A percentile compares a stretch with the other conserved stretches of the same genome.
Evolutionary conservation across 2,113 vertebrate genomes (phyloP).

Genomic region (Neodontobutis hainanensis): DNA sequence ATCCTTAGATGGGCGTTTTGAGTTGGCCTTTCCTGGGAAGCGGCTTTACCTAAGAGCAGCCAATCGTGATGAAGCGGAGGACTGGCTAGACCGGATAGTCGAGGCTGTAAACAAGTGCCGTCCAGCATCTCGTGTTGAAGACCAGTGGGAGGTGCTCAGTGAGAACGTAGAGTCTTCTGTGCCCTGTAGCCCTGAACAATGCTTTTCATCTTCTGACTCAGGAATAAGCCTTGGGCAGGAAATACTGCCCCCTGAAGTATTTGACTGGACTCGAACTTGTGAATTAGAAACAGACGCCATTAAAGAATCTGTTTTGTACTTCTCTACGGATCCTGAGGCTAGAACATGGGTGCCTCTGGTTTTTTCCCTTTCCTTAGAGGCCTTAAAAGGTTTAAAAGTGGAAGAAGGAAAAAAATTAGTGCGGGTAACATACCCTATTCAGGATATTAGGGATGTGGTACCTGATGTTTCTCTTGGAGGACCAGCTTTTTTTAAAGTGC

Average conservation of each 20-base stretch:
- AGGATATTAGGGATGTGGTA: conserved; percentile 89
- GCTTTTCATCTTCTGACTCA: not conserved
- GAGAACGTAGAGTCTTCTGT: conserved; percentile 56
- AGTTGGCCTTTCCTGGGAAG: conserved; percentile 86
- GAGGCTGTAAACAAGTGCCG: conserved; percentile 88
- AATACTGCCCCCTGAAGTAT: conserved; percentile 18
- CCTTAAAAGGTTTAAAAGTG: conserved; percentile 84
- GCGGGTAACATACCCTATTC: conserved; percentile 78
- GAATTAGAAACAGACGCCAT: conserved; percentile 86
- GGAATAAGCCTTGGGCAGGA: conserved; percentile 18
- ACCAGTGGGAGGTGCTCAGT: conserved; percentile 74
- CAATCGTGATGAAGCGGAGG: conserved; percentile 87
- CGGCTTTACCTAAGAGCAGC: conserved; percentile 85
- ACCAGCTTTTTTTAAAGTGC: conserved; percentile 88
- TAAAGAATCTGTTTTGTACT: conserved; percentile 88
- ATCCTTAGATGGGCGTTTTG: conserved; percentile 86
- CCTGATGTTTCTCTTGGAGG: conserved; percentile 88
- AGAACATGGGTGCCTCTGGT: conserved; percentile 80
- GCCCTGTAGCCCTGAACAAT: conserved; percentile 36
- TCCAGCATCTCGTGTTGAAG: conserved; percentile 51
- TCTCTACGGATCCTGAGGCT: conserved; percentile 76
- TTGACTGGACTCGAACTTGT: conserved; percentile 78
- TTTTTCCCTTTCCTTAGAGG: conserved; percentile 90
- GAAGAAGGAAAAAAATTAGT: conserved; percentile 80
- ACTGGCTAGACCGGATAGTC: conserved; percentile 92